These are phyloP conservation scores for Phaedon cochleariae DNA, from an alignment of 2,888 invertebrate species.

Conservation along the genomic window DNA sequence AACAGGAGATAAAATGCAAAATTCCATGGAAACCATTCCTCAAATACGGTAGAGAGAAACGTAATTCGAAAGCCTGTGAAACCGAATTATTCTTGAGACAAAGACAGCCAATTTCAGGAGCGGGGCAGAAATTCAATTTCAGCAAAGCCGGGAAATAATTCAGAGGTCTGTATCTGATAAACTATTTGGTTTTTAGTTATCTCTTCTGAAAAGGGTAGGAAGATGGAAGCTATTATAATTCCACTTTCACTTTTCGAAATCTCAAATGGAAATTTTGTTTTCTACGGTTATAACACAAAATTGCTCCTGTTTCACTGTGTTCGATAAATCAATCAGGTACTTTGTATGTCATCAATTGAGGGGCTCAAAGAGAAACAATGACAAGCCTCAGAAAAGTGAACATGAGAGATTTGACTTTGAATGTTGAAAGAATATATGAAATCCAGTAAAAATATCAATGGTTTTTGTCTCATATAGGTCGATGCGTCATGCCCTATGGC, in stretches of 20 bases:
- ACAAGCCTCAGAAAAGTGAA: too few species aligned
- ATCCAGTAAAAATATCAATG: too few species aligned
- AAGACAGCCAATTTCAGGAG: conserved; percentile 20
- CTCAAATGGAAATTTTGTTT: too few species aligned
- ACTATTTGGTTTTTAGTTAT: conserved; percentile 41
- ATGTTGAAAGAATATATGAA: too few species aligned
- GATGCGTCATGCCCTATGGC: too few species aligned
- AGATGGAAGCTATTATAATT: background rate
- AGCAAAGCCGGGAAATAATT: conserved; percentile 39
- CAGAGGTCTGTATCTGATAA: conserved; percentile 38
- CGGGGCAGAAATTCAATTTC: conserved; percentile 21
- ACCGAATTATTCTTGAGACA: conserved; percentile 14
- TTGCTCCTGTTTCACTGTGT: too few species aligned
- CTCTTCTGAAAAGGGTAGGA: conserved; percentile 6
- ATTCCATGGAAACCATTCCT: background rate
- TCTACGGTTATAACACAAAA: too few species aligned
- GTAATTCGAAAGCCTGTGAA: background rate
- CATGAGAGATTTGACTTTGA: too few species aligned
- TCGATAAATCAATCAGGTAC: too few species aligned
- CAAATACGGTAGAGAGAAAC: background rate
- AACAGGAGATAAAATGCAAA: background rate
- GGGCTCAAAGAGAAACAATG: too few species aligned
- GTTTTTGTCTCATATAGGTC: too few species aligned
- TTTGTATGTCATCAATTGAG: too few species aligned
- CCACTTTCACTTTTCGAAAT: background rate